Conservation (phyloP, 2,888 invertebrate genomes). For the Saturnia pavonia region DNA sequence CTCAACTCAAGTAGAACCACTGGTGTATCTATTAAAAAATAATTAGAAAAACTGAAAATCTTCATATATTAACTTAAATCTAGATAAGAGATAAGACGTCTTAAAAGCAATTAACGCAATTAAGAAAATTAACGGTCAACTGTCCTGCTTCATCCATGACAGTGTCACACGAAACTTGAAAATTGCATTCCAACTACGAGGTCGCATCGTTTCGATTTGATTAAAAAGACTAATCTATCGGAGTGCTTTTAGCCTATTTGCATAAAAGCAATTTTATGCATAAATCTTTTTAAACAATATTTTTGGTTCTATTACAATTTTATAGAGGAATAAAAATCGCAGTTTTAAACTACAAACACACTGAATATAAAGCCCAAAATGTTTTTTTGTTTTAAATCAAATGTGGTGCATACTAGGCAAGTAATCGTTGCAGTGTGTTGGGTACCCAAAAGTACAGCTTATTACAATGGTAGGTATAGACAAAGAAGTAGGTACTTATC, state of each 20-base stretch:
- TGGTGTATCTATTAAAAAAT: neutral
- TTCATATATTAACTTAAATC: neutral
- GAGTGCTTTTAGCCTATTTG: slow-evolving; percentile 29
- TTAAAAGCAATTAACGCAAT: too few relatives aligned
- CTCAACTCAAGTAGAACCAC: neutral
- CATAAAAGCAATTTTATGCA: slow-evolving; percentile 14
- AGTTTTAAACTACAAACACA: neutral
- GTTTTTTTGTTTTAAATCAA: too few relatives aligned
- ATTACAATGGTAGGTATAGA: too few relatives aligned
- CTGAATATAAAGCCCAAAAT: too few relatives aligned
- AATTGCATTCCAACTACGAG: slow-evolving; percentile 28
- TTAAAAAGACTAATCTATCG: slow-evolving; percentile 39
- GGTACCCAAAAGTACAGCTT: too few relatives aligned
- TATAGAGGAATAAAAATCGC: neutral
- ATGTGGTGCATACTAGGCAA: too few relatives aligned
- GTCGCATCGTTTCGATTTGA: slow-evolving; percentile 36
- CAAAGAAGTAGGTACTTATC: too few relatives aligned
- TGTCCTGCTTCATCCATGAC: slow-evolving; percentile 34
- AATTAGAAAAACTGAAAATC: neutral
- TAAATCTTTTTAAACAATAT: slow-evolving; percentile 4
- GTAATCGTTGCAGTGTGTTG: too few relatives aligned
- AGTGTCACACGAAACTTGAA: slow-evolving; percentile 31
- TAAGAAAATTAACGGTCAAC: slow-evolving; percentile 39
- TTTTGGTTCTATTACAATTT: slow-evolving; percentile 1
- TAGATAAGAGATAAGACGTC: slow-evolving; percentile 1